Evolutionary conservation across 2,888 invertebrate genomes (phyloP).

Genomic region (Aphidoletes aphidimyza): DNA sequence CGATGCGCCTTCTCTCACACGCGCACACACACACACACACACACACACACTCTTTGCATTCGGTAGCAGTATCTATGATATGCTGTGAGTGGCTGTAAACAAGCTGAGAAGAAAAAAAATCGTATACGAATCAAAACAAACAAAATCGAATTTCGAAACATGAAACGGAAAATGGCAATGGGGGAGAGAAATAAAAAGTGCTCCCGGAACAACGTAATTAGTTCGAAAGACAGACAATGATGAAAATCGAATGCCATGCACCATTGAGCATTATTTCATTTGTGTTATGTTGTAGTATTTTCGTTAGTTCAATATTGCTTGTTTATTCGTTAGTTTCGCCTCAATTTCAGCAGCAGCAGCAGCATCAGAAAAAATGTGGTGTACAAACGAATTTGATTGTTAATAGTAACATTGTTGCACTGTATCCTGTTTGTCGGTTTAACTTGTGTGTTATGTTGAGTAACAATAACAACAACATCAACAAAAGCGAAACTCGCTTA

Average conservation of each 20-base stretch:
- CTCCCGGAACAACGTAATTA: slow-evolving; percentile 16
- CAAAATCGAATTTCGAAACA: slow-evolving; percentile 39
- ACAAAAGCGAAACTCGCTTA: no score
- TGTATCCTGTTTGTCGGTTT: background rate
- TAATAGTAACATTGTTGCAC: background rate
- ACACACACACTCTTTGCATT: background rate
- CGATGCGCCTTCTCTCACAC: background rate
- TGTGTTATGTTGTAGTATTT: background rate
- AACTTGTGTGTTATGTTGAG: background rate
- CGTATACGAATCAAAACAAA: slow-evolving; percentile 11
- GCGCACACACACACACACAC: no score
- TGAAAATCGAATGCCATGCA: slow-evolving; percentile 38
- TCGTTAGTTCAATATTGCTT: background rate
- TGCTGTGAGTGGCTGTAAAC: background rate
- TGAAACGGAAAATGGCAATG: background rate
- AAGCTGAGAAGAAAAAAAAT: background rate
- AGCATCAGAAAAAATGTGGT: background rate
- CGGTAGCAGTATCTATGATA: background rate
- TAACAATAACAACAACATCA: no score
- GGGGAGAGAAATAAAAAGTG: background rate
- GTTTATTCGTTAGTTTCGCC: slow-evolving; percentile 2
- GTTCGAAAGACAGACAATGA: slow-evolving; percentile 34
- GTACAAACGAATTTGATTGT: slow-evolving; percentile 6
- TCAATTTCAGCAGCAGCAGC: background rate
- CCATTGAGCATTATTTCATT: slow-evolving; percentile 42